Evolutionary conservation across 2,888 invertebrate species (phyloP).

Genomic region (Machimus atricapillus): DNA sequence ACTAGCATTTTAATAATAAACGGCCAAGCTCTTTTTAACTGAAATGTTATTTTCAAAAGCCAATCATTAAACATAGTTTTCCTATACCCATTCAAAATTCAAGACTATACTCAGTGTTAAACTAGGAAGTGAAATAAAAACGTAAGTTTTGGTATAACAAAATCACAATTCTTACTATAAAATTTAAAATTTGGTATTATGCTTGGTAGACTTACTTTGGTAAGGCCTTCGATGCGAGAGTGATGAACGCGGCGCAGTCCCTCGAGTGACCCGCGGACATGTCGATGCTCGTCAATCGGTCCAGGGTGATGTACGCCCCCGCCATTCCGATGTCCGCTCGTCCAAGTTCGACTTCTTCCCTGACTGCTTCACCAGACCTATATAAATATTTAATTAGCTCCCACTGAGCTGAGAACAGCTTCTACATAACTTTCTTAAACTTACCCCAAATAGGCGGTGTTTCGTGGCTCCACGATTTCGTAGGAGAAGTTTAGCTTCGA

Average conservation of each 20-base stretch:
- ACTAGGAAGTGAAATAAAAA: no score
- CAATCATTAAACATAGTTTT: no score
- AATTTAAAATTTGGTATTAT: no score
- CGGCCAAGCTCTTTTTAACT: no score
- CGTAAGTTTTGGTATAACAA: no score
- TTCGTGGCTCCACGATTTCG: constrained; percentile 70
- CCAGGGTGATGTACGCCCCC: constrained; percentile 72
- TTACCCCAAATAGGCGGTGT: constrained; percentile 64
- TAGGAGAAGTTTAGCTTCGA: constrained; percentile 75
- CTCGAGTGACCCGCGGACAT: constrained; percentile 72
- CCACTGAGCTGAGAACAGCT: not conserved
- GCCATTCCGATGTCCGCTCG: constrained; percentile 74
- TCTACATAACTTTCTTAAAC: not conserved
- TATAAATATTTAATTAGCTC: constrained; percentile 24
- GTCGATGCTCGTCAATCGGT: constrained; percentile 65
- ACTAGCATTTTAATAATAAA: no score
- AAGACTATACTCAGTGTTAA: no score
- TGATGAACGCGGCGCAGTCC: constrained; percentile 81
- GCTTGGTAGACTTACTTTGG: constrained; percentile 66
- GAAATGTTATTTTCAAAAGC: no score
- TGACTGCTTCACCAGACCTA: constrained; percentile 70
- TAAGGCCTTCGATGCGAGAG: constrained; percentile 78
- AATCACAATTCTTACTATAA: no score
- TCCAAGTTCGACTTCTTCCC: constrained; percentile 65
- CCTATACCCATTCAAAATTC: no score